Conservation (phyloP, 1,140 invertebrate genomes). For the Caerostris extrusa region DNA sequence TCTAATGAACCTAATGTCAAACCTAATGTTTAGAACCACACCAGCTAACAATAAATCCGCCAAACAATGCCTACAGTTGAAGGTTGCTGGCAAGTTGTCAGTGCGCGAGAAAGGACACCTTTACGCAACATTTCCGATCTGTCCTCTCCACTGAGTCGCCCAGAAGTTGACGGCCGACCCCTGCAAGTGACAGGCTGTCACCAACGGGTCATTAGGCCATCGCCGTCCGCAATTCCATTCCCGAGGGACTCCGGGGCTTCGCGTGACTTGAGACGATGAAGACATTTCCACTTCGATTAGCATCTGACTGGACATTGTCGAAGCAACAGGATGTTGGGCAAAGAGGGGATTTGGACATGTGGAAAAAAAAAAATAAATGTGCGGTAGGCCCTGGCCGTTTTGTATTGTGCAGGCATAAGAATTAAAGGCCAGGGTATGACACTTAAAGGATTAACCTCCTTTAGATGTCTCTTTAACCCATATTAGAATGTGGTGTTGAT, state of each 20-base stretch:
- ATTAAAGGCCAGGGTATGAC: not conserved
- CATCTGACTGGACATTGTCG: not conserved
- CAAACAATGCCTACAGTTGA: not conserved
- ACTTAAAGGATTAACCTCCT: not conserved
- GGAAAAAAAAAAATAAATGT: not conserved
- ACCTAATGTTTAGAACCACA: not conserved
- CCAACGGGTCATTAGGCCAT: constrained; percentile 37
- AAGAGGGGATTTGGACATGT: not conserved
- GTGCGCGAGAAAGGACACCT: not conserved
- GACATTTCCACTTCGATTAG: constrained; percentile 21
- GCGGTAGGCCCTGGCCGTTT: not conserved
- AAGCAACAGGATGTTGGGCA: constrained; percentile 10
- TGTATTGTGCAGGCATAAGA: not conserved
- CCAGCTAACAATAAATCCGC: not conserved
- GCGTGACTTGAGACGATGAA: constrained; percentile 26
- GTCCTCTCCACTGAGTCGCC: not conserved
- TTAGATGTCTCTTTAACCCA: not conserved
- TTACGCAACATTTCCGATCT: constrained; percentile 64
- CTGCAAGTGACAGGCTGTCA: constrained; percentile 20
- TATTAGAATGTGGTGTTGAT: no score
- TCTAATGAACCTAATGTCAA: no score
- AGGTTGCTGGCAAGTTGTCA: constrained; percentile 5
- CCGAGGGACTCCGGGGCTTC: not conserved
- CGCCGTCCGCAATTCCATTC: not conserved
- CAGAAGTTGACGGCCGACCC: constrained; percentile 10